These are phyloP conservation scores for Nothobranchius furzeri DNA, from an alignment of 2,113 vertebrate genomes.

Conservation along the genomic window DNA sequence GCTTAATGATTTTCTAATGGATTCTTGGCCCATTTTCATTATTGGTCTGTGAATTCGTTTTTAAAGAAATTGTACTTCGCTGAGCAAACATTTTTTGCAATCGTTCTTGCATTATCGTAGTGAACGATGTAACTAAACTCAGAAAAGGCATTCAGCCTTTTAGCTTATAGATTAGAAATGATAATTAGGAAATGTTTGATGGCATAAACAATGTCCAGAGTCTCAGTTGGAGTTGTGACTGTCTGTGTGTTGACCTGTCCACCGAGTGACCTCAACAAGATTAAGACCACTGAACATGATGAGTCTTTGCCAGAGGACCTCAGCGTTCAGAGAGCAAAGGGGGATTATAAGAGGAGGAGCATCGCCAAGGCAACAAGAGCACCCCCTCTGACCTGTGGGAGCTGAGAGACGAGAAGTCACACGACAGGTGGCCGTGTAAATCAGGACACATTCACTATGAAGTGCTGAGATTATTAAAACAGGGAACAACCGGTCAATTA, in stretches of 20 bases:
- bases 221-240: not conserved
- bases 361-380: slow-evolving; percentile 5
- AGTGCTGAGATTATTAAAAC: not conserved
- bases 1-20: slow-evolving; percentile 28
- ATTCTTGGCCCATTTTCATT: slow-evolving; percentile 6
- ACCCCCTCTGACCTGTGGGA: slow-evolving; percentile 12
- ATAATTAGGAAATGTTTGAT: too few species aligned
- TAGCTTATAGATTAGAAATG: too few species aligned
- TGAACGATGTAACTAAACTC: too few species aligned
- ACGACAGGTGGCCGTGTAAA: not conserved
- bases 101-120: too few species aligned
- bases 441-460: not conserved
- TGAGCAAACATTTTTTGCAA: too few species aligned
- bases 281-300: slow-evolving; percentile 43
- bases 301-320: slow-evolving; percentile 37
- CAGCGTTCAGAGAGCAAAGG: slow-evolving; percentile 41
- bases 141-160: too few species aligned
- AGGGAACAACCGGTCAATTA: slow-evolving; percentile 10
- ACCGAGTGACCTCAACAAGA: slow-evolving; percentile 29
- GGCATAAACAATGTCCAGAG: too few species aligned
- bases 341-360: slow-evolving; percentile 46
- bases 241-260: not conserved
- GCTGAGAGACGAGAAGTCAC: not conserved
- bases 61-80: too few species aligned
- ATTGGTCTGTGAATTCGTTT: not conserved